Percentiles rank a stretch among this genome's conserved stretches.
These are phyloP conservation scores for Pachymerium ferrugineum DNA, from an alignment of 2,888 invertebrate genomes.

Conservation along the genomic window DNA sequence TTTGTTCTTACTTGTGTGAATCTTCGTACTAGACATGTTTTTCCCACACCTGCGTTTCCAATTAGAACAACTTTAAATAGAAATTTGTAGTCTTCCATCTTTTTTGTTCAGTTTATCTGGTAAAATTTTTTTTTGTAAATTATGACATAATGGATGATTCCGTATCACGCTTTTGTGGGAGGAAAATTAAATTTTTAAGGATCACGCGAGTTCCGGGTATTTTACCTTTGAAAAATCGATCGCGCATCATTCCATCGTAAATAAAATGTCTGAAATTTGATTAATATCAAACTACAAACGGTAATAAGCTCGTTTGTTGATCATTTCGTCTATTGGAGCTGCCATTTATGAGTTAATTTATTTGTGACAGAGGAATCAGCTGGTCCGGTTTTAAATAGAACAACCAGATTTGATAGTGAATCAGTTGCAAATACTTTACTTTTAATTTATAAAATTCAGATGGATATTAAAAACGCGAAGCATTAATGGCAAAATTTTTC, in stretches of 20 bases:
- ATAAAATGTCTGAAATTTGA: background rate
- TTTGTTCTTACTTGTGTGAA: conserved; percentile 72
- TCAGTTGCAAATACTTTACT: no score
- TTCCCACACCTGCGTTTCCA: conserved; percentile 96
- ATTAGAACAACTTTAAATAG: conserved; percentile 97
- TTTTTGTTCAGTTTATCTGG: background rate
- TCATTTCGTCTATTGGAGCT: background rate
- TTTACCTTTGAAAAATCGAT: background rate
- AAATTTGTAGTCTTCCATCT: conserved; percentile 98
- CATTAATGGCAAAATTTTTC: no score
- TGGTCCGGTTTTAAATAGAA: background rate
- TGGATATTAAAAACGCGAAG: no score
- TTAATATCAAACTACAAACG: background rate
- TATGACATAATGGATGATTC: background rate
- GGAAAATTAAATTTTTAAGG: background rate
- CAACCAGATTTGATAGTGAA: background rate
- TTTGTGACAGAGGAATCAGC: background rate
- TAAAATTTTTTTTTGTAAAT: background rate
- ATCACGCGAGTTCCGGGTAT: background rate
- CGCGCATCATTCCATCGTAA: background rate
- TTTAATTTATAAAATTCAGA: no score
- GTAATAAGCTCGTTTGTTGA: background rate
- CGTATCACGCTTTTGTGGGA: background rate
- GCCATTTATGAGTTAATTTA: background rate
- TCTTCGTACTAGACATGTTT: conserved; percentile 91